These are phyloP conservation scores for Myotis myotis DNA, from an alignment of 2,797 vertebrate species.

Conservation along the genomic window DNA sequence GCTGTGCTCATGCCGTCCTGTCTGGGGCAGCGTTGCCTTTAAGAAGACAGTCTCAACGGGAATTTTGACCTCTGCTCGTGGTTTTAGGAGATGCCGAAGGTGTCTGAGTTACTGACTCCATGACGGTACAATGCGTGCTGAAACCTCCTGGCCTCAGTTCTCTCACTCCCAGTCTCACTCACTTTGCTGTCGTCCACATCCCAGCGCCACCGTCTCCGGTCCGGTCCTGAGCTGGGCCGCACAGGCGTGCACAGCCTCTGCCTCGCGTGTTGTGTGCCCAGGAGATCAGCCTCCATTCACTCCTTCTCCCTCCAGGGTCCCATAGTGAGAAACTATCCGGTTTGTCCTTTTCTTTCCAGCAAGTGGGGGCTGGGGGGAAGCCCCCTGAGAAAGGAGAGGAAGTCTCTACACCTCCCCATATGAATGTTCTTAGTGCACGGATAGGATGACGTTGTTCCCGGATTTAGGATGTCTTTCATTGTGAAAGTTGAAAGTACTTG, in stretches of 20 bases:
- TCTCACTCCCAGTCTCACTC: neutral
- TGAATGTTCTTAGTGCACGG: neutral
- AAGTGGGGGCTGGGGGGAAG: neutral
- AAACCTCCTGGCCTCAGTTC: neutral
- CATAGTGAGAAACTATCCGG: neutral
- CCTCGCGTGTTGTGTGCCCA: fast-evolving
- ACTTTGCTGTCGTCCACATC: neutral
- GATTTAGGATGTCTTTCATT: neutral
- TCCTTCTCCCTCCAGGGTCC: too few relatives aligned
- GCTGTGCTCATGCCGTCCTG: neutral
- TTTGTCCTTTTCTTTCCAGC: neutral
- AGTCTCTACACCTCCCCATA: fast-evolving
- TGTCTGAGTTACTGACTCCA: too few relatives aligned
- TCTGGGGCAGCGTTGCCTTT: neutral
- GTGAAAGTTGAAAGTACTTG: conserved; percentile 19
- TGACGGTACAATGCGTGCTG: neutral
- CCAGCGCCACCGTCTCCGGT: too few relatives aligned
- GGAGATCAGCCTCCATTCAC: neutral
- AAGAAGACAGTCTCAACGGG: neutral
- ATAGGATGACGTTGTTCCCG: neutral
- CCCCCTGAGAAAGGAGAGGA: neutral
- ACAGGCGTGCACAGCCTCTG: neutral
- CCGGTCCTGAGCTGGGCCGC: neutral
- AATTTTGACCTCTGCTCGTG: neutral
- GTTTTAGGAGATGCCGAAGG: neutral